Evolutionary conservation across 2,888 invertebrate species (phyloP), one percentile per base, ranked within the genome.

Genomic region (Drosophila diplacantha): DNA sequence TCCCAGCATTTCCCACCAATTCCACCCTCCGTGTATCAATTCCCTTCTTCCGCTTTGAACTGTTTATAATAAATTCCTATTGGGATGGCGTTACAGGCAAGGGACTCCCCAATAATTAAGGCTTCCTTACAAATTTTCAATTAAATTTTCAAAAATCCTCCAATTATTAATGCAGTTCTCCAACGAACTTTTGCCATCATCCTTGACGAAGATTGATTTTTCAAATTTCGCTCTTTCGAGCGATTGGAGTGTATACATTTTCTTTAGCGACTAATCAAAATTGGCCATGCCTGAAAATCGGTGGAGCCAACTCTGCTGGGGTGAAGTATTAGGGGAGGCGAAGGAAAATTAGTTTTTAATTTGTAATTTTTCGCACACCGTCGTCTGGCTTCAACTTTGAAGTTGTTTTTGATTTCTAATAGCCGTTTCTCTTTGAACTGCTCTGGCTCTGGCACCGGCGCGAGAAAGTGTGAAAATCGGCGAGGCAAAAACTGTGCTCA

Each of bases 121-220:
- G 12, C 50, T 59, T 47, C 44, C 34, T 26, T 52, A 60, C 20
- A 65, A 51, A 49, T 64, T 79, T 68, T 71, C 71, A 73, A 83
- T 75, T 81, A 65, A 29, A 29, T 29, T 29, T 29, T 29, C 29
- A 71, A 69, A 69, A 63, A 79, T 69, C 71, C 64, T 64, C 64
- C 67, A 67, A 63, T 57, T 44, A 31, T 37, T 58, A 58, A 58
- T 59, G 58, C 58, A 26, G n/a, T 38, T 59, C 11, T 29, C n/a
- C 7, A 26, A 20, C n/a, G n/a, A 58, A 32, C 32, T 59, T 34
- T 41, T 34, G 47, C 35, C 41, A 39, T 24, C 47, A 37, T 65
- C 44, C 65, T 55, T 74, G 77, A 81, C 77, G 81, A 78, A 68
- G 83, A 83, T 83, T 72, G 81, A 78, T 78, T 83, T 75, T 61